A percentile compares a stretch with the other conserved stretches of the same genome.
Evolutionary conservation across 2,888 invertebrate species (phyloP).

Genomic region (Steinernema hermaphroditum): DNA sequence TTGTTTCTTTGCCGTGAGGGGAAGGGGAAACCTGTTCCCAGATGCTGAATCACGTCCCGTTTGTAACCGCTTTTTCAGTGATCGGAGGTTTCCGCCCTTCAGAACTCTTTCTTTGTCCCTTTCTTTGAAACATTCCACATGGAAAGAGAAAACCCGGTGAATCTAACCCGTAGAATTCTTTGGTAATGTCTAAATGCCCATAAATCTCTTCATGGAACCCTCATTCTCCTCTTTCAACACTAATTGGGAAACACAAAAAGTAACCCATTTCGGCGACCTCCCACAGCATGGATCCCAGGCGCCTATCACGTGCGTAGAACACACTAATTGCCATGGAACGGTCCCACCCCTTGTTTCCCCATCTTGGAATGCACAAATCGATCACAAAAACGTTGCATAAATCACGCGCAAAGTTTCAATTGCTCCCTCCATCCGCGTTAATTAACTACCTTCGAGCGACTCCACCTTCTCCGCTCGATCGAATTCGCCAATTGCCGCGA

Average conservation of each 20-base stretch:
- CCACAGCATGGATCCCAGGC: background rate
- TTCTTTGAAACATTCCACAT: too few species aligned
- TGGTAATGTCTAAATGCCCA: background rate
- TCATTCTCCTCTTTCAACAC: background rate
- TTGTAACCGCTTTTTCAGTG: too few species aligned
- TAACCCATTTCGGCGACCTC: background rate
- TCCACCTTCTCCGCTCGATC: background rate
- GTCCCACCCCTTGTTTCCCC: background rate
- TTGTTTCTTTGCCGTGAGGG: too few species aligned
- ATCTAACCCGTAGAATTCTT: too few species aligned
- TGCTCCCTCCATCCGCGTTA: too few species aligned
- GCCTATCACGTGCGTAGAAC: background rate
- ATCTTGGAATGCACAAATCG: conserved; percentile 17
- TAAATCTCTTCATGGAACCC: background rate
- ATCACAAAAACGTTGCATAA: conserved; percentile 21
- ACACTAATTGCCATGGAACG: background rate
- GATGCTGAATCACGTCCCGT: too few species aligned
- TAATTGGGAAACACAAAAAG: background rate
- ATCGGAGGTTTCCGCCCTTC: too few species aligned
- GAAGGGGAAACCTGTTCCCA: too few species aligned
- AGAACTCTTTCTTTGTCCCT: too few species aligned
- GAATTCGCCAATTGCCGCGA: background rate
- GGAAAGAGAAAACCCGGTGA: too few species aligned
- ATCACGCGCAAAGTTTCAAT: conserved; percentile 28
- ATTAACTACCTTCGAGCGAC: too few species aligned